These are phyloP conservation scores for Scelioninae gen. 2 DNA, from an alignment of 2,888 invertebrate species.

Conservation along the genomic window DNA sequence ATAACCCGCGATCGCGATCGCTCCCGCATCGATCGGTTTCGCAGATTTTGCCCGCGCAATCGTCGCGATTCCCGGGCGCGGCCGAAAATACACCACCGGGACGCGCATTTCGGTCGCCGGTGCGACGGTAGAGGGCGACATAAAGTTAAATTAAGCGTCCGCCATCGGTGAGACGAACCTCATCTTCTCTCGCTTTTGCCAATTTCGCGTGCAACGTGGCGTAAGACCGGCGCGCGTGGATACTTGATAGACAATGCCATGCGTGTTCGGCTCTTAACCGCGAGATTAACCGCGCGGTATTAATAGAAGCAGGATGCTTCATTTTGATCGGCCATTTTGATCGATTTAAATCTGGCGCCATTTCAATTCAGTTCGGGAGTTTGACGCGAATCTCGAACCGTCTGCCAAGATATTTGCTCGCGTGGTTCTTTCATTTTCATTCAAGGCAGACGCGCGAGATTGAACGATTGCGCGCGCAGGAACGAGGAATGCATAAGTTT, in stretches of 20 bases:
- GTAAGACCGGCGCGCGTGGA: conserved; percentile 53
- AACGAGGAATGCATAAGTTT: too few relatives aligned
- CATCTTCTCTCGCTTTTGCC: conserved; percentile 61
- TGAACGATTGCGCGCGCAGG: too few relatives aligned
- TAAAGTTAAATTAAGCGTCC: conserved; percentile 65
- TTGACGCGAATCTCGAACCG: not conserved
- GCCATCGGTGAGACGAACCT: conserved; percentile 60
- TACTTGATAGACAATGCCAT: conserved; percentile 61
- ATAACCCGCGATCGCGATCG: too few relatives aligned
- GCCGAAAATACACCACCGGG: conserved; percentile 59
- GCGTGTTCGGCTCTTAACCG: conserved; percentile 58
- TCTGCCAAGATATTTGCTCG: not conserved
- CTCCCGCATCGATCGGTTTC: too few relatives aligned
- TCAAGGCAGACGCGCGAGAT: too few relatives aligned
- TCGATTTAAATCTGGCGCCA: conserved; percentile 44
- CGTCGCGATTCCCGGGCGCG: conserved; percentile 48
- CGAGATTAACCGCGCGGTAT: conserved; percentile 57
- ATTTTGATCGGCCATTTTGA: conserved; percentile 50
- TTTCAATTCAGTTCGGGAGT: conserved; percentile 23
- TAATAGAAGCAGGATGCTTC: conserved; percentile 50
- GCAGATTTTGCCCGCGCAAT: too few relatives aligned
- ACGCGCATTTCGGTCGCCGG: conserved; percentile 51
- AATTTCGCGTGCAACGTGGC: conserved; percentile 62
- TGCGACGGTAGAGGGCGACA: conserved; percentile 58
- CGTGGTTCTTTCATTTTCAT: not conserved